Evolutionary conservation across 2,113 vertebrate species (phyloP).

Genomic region (Halcyon malimbica): DNA sequence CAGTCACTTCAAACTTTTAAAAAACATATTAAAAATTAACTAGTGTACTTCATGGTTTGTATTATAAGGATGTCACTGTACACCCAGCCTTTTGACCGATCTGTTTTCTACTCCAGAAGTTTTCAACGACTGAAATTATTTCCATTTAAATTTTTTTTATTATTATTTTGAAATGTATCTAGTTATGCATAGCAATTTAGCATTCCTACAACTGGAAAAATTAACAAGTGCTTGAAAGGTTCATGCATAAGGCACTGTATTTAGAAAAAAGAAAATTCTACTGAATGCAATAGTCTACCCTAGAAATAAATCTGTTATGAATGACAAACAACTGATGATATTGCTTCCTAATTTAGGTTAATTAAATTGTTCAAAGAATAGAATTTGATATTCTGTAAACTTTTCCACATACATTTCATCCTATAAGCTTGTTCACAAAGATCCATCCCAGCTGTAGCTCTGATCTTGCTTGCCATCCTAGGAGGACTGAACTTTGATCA

Average conservation of each 20-base stretch:
- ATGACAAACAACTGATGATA: neutral
- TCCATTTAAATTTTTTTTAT: neutral
- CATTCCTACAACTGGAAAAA: neutral
- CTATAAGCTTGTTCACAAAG: neutral
- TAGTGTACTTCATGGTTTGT: neutral
- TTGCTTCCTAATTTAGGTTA: neutral
- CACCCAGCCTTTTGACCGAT: neutral
- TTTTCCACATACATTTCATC: neutral
- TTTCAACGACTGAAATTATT: neutral
- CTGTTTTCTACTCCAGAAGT: neutral
- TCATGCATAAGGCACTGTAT: neutral
- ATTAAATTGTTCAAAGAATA: neutral
- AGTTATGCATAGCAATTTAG: neutral
- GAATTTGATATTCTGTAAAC: neutral
- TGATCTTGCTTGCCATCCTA: neutral
- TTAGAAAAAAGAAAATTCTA: neutral
- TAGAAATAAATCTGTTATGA: neutral
- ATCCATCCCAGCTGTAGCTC: neutral
- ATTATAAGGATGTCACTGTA: neutral
- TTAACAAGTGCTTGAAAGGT: neutral
- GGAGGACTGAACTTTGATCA: neutral
- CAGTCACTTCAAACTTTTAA: neutral
- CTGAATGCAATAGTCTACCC: neutral
- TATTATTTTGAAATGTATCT: neutral
- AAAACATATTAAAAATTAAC: neutral